These are phyloP conservation scores for Pasiphila rectangulata DNA, from an alignment of 2,888 invertebrate genomes.

Conservation along the genomic window DNA sequence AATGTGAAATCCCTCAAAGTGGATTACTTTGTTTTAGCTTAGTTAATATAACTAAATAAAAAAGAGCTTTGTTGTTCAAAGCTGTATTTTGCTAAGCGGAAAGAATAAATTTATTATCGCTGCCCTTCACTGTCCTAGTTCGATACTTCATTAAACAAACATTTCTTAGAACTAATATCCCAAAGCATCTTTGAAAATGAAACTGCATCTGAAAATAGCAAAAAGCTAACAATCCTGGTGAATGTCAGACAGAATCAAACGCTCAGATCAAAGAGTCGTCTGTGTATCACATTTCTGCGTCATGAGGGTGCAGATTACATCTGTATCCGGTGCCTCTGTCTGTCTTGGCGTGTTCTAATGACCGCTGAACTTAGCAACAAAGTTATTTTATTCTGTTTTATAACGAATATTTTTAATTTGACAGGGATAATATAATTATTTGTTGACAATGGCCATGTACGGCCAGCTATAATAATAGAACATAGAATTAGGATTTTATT, in stretches of 20 bases:
- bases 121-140: too few relatives aligned
- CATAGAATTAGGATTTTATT: too few relatives aligned
- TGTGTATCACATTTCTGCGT: constrained; percentile 55
- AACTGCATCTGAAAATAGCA: constrained; percentile 16
- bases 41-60: too few relatives aligned
- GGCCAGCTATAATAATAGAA: too few relatives aligned
- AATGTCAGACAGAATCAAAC: constrained; percentile 48
- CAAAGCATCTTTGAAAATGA: constrained; percentile 4
- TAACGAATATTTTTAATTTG: neutral
- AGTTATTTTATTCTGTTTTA: neutral
- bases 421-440: neutral
- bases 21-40: too few relatives aligned
- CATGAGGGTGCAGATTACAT: constrained; percentile 45
- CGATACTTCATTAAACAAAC: too few relatives aligned
- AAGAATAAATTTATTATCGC: too few relatives aligned
- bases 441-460: too few relatives aligned
- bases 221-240: constrained; percentile 25
- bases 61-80: too few relatives aligned
- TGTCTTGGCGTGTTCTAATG: constrained; percentile 25
- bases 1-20: too few relatives aligned
- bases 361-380: too few relatives aligned
- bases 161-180: neutral
- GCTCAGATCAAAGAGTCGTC: constrained; percentile 54
- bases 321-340: constrained; percentile 53
- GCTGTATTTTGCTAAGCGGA: too few relatives aligned